Evolutionary conservation across 2,113 vertebrate species (phyloP), one percentile per base, ranked within the genome.

Genomic region (Carlito syrichta): DNA sequence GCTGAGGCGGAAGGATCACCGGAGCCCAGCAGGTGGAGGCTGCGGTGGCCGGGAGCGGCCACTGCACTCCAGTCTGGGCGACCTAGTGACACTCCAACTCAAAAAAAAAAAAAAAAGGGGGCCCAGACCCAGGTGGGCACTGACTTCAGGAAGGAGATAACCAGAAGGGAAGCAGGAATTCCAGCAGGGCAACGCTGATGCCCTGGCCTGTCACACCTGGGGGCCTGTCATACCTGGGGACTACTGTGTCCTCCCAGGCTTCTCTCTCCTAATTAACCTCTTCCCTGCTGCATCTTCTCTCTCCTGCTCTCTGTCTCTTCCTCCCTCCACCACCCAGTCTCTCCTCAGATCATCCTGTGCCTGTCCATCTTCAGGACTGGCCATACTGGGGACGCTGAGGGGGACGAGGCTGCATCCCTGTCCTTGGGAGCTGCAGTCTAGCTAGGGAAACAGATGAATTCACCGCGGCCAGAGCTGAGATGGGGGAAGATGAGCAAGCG

Each of bases 231-330:
- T n/a, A n/a, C 58, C 58, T 60, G 58, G 58, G 8, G 58, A 9
- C 38, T 5, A 3, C 4, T 0, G 43, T 2, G 3, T 54, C 35
- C 63, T 35, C n/a, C 17, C 16, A 22, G 0, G 8, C 0, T 4
- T 16, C 13, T 45, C 66, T 48, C n/a, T 43, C 74, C 45, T 17
- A 30, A 9, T 22, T 82, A 27, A 12, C 19, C 40, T 32, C 43
- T 60, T 35, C 50, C 6, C 38, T 5, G 6, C 62, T 48, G 23
- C 35, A 5, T 74, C 19, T 30, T 40, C 48, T 20, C 14, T n/a
- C 58, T 30, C 17, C 40, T 5, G 0, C 54, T 50, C 66, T 48
- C 16, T 0, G 4, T 11, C 40, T 56, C 32, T 68, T 50, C n/a
- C 81, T 56, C 40, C 74, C 10, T 62, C 50, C 13, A 16, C 16